Evolutionary conservation across 2,797 vertebrate species (phyloP).

Genomic region (Hoplostethus mediterraneus): DNA sequence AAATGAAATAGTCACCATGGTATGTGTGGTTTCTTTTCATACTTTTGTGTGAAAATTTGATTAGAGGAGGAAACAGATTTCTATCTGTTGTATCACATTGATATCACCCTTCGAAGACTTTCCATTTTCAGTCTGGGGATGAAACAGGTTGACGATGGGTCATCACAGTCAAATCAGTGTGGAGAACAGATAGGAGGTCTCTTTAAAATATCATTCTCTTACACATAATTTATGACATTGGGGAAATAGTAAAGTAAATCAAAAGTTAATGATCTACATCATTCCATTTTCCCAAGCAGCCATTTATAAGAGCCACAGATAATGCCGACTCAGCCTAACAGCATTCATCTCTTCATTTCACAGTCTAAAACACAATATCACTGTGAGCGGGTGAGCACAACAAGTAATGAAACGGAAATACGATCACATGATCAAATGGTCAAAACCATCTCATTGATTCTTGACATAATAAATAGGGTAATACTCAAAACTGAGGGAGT

Average conservation of each 20-base stretch:
- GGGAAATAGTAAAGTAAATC: conserved; percentile 60
- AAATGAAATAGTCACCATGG: neutral
- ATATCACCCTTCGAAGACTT: neutral
- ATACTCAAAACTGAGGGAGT: neutral
- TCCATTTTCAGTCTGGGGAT: conserved; percentile 9
- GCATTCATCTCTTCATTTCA: conserved; percentile 52
- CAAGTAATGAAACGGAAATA: conserved; percentile 39
- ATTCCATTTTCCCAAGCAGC: conserved; percentile 61
- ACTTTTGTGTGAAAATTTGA: neutral
- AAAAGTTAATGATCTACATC: conserved; percentile 73
- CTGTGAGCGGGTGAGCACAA: conserved; percentile 23
- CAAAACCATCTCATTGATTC: conserved; percentile 13
- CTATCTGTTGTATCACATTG: neutral
- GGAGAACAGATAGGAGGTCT: conserved; percentile 41
- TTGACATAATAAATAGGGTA: neutral
- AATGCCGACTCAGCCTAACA: conserved; percentile 36
- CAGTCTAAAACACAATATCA: conserved; percentile 39
- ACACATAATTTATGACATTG: conserved; percentile 66
- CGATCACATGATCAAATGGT: conserved; percentile 18
- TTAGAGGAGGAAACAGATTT: neutral
- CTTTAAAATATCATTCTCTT: conserved; percentile 51
- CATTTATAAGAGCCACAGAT: conserved; percentile 46
- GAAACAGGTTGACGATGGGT: conserved; percentile 18
- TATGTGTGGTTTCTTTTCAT: neutral
- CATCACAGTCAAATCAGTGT: conserved; percentile 43